phyloP scores from a whole-genome alignment of 2,888 invertebrate species.

The Slavum lentiscoides region DNA sequence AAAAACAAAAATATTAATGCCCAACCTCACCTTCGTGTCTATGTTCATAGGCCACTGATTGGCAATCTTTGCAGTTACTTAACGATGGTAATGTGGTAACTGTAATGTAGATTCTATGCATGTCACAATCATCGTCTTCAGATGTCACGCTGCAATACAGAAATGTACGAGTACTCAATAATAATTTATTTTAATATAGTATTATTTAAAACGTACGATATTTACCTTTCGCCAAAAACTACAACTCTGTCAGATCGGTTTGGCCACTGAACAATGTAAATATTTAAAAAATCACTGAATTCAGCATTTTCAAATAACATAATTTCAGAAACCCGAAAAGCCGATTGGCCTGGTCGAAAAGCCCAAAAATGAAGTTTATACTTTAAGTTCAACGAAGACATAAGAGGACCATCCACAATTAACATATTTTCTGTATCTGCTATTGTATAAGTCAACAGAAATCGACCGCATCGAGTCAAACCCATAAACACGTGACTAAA shows the following conservation, averaged over 20 bases:
- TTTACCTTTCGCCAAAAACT: slow-evolving; percentile 72
- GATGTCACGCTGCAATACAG: slow-evolving; percentile 36
- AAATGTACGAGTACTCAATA: neutral
- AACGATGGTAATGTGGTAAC: slow-evolving; percentile 71
- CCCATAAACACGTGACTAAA: slow-evolving; percentile 90
- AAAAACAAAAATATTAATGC: slow-evolving; percentile 6
- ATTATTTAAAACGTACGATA: slow-evolving; percentile 48
- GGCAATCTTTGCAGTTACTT: slow-evolving; percentile 67
- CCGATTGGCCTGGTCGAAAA: slow-evolving; percentile 65
- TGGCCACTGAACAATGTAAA: slow-evolving; percentile 74
- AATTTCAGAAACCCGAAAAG: slow-evolving; percentile 66
- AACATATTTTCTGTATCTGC: slow-evolving; percentile 57
- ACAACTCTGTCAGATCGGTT: slow-evolving; percentile 69
- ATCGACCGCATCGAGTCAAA: slow-evolving; percentile 91
- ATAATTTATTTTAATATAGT: neutral
- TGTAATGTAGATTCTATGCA: slow-evolving; percentile 66
- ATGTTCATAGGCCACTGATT: slow-evolving; percentile 62
- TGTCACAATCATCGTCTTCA: slow-evolving; percentile 54
- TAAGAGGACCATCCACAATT: slow-evolving; percentile 39
- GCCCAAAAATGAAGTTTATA: slow-evolving; percentile 73
- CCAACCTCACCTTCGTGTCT: slow-evolving; percentile 62
- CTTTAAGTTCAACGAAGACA: slow-evolving; percentile 60
- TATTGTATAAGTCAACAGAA: slow-evolving; percentile 84
- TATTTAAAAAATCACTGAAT: slow-evolving; percentile 62
- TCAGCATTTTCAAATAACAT: slow-evolving; percentile 66